phyloP scores from a whole-genome alignment of 2,888 invertebrate species.

The Pterostichus madidus region DNA sequence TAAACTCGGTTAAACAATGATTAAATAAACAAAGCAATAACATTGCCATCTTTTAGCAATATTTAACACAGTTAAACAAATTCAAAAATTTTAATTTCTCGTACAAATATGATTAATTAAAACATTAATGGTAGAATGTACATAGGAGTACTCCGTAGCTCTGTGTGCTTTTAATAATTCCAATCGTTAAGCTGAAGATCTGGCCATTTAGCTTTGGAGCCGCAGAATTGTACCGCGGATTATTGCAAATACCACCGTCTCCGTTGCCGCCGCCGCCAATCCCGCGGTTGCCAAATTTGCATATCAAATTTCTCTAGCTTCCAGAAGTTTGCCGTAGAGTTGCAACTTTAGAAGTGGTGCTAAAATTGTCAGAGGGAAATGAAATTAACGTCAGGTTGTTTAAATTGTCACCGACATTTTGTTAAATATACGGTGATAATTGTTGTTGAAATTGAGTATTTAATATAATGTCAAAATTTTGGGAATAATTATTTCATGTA shows the following conservation, averaged over 20 bases:
- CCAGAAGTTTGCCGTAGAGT: neutral
- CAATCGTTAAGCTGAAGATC: conserved; percentile 60
- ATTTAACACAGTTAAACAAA: neutral
- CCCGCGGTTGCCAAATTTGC: conserved; percentile 41
- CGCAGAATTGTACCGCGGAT: conserved; percentile 58
- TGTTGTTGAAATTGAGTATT: conserved; percentile 14
- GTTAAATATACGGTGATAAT: conserved; percentile 54
- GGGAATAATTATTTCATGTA: neutral
- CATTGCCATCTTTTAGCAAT: neutral
- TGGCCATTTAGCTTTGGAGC: conserved; percentile 59
- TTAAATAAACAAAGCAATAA: too few relatives aligned
- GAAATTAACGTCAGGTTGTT: conserved; percentile 50
- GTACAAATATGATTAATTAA: conserved; percentile 18
- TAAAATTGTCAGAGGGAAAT: conserved; percentile 37
- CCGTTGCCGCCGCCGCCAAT: neutral
- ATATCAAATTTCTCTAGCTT: conserved; percentile 43
- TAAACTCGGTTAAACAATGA: too few relatives aligned
- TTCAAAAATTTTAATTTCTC: neutral
- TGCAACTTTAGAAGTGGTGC: conserved; percentile 23
- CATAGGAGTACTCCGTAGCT: neutral
- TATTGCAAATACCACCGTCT: conserved; percentile 61
- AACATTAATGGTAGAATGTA: neutral
- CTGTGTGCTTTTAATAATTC: conserved; percentile 57
- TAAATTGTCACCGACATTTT: conserved; percentile 39
- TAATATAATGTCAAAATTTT: conserved; percentile 1